These are phyloP conservation scores for Drosophila fuyamai DNA, from an alignment of 1,140 invertebrate genomes.

Conservation along the genomic window DNA sequence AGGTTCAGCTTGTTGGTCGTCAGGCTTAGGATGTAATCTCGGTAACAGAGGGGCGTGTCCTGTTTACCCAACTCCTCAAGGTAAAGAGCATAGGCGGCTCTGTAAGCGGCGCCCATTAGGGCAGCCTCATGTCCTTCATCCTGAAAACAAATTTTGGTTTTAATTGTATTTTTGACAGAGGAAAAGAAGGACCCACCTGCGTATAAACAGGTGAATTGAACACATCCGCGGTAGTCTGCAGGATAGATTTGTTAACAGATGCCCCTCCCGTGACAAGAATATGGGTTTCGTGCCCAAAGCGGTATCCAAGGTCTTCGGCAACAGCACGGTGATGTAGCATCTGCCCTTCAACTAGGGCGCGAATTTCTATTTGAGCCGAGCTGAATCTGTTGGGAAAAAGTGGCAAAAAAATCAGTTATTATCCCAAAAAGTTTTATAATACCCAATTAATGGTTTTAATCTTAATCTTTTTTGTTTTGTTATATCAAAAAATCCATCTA, in stretches of 20 bases:
- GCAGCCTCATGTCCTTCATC: conserved; percentile 92
- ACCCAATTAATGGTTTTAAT: no score
- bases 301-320: conserved; percentile 92
- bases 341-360: conserved; percentile 96
- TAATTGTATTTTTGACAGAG: no score
- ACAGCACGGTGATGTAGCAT: conserved; percentile 93
- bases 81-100: conserved; percentile 89
- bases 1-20: conserved; percentile 82
- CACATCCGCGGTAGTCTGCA: conserved; percentile 96
- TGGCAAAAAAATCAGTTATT: no score
- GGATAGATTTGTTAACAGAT: conserved; percentile 91
- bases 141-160: conserved; percentile 74
- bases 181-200: conserved; percentile 86
- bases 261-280: conserved; percentile 96
- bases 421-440: no score
- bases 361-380: conserved; percentile 91
- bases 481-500: no score
- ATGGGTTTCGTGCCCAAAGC: conserved; percentile 84
- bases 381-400: conserved; percentile 54
- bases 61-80: conserved; percentile 22
- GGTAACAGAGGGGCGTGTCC: conserved; percentile 41
- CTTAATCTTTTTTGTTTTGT: no score
- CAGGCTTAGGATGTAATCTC: conserved; percentile 68
- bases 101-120: conserved; percentile 92
- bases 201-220: conserved; percentile 96